Base-by-base conservation (phyloP, 1,140 invertebrate species). In the Phocides pigmalion region DNA sequence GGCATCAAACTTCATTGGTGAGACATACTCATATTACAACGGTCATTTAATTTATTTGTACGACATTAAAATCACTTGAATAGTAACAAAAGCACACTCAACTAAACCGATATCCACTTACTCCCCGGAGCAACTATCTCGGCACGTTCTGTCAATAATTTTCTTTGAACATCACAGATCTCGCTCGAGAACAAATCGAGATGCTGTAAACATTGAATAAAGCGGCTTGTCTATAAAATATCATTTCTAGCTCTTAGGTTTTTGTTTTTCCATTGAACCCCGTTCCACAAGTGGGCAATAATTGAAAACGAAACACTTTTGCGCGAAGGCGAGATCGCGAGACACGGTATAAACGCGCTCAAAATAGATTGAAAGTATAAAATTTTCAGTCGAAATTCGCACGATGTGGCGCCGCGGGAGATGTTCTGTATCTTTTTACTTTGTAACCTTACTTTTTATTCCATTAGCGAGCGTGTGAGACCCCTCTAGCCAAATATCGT, bases 391-490 rank as follows among this genome's bases (percentile, higher is more conserved):
- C 66, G 79, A 87, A 89, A 88, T 91, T 89, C 84, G 84, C 81
- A 87, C 76, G 84, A 84, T 86, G 78, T 81, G 74, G 75, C 82
- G 79, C 76, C 74, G 75, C 82, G 86, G 85, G 88, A 82, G 87
- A 75, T 75, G 70, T 82, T 82, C 81, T 88, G 84, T 87, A 89
- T 89, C 85, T 89, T 91, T 90, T 90, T 91, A 90, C 85, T 90
- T 87, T 89, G 89, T 87, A 81, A 90, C 86, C 89, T 91, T 89
- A 90, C 89, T 91, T 91, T 91, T 91, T 91, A 90, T 91, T 91
- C 89, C 87, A 91, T 91, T 91, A 91, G 84, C 78, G 81, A 72
- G 80, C 79, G 74, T 89, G 84, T 87, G 85, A 79, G 78, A 79
- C 82, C 84, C 82, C 87, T 84, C 72, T 85, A 88, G 87, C 82